Conservation (phyloP, 2,113 vertebrate species). For the Perognathus longimembris region DNA sequence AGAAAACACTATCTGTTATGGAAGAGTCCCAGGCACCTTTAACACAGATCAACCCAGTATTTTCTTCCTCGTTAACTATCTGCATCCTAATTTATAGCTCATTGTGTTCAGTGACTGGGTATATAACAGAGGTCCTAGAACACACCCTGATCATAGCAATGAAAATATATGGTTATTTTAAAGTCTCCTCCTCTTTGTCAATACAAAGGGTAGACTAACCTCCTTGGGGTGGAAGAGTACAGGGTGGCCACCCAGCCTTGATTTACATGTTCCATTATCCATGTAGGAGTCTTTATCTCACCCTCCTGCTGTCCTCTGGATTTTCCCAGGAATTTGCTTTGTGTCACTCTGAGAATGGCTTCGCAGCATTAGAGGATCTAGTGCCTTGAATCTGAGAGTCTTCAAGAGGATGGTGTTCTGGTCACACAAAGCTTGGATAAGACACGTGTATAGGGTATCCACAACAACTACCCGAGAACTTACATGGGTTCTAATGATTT, state of each 20-base stretch:
- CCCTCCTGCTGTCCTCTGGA: background rate
- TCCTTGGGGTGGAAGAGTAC: background rate
- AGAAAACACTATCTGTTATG: background rate
- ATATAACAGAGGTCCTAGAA: background rate
- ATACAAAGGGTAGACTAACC: background rate
- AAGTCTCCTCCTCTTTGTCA: background rate
- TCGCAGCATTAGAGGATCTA: background rate
- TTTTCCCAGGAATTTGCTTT: constrained; percentile 34
- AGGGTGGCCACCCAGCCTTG: background rate
- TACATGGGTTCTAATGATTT: background rate
- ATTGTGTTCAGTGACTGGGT: background rate
- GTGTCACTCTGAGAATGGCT: background rate
- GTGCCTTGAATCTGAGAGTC: background rate
- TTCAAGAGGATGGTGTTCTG: background rate
- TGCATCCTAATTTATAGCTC: background rate
- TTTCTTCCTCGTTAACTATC: constrained; percentile 16
- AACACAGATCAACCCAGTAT: background rate
- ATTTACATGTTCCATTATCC: background rate
- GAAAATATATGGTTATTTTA: background rate
- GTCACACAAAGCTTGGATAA: background rate
- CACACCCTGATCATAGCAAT: background rate
- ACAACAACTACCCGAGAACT: background rate
- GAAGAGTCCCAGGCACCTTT: constrained; percentile 3
- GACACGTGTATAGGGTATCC: background rate
- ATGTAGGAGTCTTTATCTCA: background rate